Evolutionary conservation across 2,888 invertebrate species (phyloP).

Genomic region (Pomacea canaliculata): DNA sequence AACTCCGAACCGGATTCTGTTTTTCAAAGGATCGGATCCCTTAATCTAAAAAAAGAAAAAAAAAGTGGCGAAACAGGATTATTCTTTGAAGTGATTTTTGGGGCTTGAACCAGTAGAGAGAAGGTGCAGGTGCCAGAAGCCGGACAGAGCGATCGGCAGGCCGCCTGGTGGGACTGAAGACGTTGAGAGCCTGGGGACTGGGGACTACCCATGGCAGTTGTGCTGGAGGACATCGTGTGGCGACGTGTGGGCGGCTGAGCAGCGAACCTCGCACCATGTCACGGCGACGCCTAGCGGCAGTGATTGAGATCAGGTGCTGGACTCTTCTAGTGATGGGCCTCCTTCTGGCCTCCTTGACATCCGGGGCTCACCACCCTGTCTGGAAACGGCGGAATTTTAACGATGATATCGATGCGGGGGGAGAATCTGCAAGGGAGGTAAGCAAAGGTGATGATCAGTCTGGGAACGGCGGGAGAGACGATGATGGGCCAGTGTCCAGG

Average conservation of each 20-base stretch:
- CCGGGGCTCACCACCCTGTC: background rate
- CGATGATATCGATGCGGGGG: background rate
- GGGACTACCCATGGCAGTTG: too few relatives aligned
- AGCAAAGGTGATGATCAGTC: background rate
- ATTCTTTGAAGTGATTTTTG: too few relatives aligned
- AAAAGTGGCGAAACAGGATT: too few relatives aligned
- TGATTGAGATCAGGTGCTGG: background rate
- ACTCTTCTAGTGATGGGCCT: background rate
- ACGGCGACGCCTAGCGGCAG: background rate
- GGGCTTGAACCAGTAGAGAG: too few relatives aligned
- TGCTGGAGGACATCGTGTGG: background rate
- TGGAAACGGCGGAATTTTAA: background rate
- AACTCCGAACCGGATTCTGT: too few relatives aligned
- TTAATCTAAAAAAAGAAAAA: too few relatives aligned
- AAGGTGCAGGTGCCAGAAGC: too few relatives aligned
- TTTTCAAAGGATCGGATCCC: too few relatives aligned
- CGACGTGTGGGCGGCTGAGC: background rate
- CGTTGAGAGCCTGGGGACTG: too few relatives aligned
- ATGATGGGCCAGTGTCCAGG: background rate
- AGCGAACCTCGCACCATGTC: background rate
- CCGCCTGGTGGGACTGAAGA: too few relatives aligned
- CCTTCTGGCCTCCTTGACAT: background rate
- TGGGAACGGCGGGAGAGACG: background rate
- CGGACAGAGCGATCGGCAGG: too few relatives aligned
- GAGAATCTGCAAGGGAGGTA: background rate